Conservation (phyloP, 2,888 invertebrate genomes). For the Agrypnus murinus region DNA sequence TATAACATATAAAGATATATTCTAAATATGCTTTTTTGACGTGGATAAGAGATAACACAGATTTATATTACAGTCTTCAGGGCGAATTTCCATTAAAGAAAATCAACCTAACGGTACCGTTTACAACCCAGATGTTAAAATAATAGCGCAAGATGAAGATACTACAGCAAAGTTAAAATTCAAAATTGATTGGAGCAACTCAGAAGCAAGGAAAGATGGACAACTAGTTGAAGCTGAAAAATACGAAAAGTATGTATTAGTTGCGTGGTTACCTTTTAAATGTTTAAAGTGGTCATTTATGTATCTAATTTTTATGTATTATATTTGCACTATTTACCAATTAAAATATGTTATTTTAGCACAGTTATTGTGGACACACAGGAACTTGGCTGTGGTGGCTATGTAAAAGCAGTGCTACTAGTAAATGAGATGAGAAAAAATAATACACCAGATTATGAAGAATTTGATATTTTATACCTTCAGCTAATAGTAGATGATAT, state of each 20-base stretch:
- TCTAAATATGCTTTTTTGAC: background rate
- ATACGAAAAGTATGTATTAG: slow-evolving; percentile 34
- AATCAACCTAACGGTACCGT: slow-evolving; percentile 14
- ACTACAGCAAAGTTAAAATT: slow-evolving; percentile 75
- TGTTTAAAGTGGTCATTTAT: too few relatives aligned
- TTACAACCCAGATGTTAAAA: slow-evolving; percentile 53
- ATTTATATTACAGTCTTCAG: background rate
- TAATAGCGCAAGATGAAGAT: slow-evolving; percentile 77
- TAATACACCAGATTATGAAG: slow-evolving; percentile 73
- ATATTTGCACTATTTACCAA: too few relatives aligned
- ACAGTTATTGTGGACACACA: slow-evolving; percentile 62
- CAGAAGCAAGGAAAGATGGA: slow-evolving; percentile 77
- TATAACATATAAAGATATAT: too few relatives aligned
- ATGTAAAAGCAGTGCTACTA: slow-evolving; percentile 44
- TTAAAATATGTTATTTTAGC: slow-evolving; percentile 55
- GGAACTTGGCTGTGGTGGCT: background rate
- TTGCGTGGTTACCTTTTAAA: too few relatives aligned
- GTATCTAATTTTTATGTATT: too few relatives aligned
- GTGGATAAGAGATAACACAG: background rate
- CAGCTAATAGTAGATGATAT: slow-evolving; percentile 73
- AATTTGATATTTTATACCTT: slow-evolving; percentile 76
- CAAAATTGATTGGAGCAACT: slow-evolving; percentile 76
- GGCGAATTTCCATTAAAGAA: slow-evolving; percentile 12
- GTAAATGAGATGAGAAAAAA: slow-evolving; percentile 35
- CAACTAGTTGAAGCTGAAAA: slow-evolving; percentile 62